Conservation (phyloP, 1,140 invertebrate species). For the Papilio polyxenes region DNA sequence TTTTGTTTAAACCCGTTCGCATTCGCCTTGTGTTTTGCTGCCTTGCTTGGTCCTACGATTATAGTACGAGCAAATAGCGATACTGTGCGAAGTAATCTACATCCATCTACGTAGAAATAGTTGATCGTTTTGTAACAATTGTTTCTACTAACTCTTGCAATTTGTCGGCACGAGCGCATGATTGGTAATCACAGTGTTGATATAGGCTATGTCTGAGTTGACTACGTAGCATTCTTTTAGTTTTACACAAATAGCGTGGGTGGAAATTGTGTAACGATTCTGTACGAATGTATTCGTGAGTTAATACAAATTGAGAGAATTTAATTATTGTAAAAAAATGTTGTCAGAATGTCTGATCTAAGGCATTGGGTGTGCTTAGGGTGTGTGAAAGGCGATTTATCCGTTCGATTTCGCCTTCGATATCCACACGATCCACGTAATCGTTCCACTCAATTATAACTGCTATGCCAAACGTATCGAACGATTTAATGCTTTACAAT, state of each 20-base stretch:
- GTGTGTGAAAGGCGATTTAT: constrained; percentile 65
- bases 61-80: constrained; percentile 11
- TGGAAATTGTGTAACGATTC: constrained; percentile 19
- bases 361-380: constrained; percentile 54
- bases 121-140: constrained; percentile 54
- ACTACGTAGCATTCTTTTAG: neutral
- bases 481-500: constrained; percentile 28
- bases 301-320: neutral
- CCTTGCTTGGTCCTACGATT: constrained; percentile 17
- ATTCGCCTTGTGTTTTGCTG: constrained; percentile 43
- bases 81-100: constrained; percentile 28
- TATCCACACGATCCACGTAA: constrained; percentile 49
- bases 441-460: constrained; percentile 26
- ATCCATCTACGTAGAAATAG: constrained; percentile 48
- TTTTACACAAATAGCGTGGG: neutral
- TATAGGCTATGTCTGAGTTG: neutral
- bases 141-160: constrained; percentile 8
- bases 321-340: constrained; percentile 25
- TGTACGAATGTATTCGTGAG: neutral
- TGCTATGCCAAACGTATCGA: constrained; percentile 27
- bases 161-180: constrained; percentile 19
- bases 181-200: constrained; percentile 20
- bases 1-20: constrained; percentile 51
- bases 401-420: constrained; percentile 61
- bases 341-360: constrained; percentile 14